phyloP scores from a whole-genome alignment of 1,140 invertebrate genomes.

The Homalodisca vitripennis region DNA sequence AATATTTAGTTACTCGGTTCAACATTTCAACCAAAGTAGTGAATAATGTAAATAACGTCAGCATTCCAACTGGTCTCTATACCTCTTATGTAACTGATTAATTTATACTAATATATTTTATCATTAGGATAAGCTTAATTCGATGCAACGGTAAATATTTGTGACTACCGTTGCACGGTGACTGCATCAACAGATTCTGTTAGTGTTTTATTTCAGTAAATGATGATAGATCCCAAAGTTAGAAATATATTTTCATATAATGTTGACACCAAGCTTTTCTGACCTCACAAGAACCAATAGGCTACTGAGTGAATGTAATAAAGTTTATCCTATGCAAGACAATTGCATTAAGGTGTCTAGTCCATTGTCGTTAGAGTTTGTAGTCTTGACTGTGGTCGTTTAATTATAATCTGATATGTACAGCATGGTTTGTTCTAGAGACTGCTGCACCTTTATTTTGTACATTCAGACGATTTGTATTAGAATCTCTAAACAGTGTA shows the following conservation, averaged over 20 bases:
- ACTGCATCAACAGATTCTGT: not conserved
- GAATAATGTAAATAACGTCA: not conserved
- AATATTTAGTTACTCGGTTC: not conserved
- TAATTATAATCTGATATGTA: not conserved
- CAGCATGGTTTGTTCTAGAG: not conserved
- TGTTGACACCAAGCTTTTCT: not conserved
- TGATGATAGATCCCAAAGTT: not conserved
- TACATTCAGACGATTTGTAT: not conserved
- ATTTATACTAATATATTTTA: not conserved
- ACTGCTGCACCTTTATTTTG: constrained; percentile 11
- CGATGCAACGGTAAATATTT: not conserved
- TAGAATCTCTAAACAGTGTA: not conserved
- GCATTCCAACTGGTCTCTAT: not conserved
- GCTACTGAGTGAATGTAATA: not conserved
- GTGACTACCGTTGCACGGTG: not conserved
- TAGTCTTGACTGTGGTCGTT: not conserved
- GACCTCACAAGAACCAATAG: not conserved
- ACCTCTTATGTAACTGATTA: not conserved
- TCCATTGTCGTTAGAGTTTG: not conserved
- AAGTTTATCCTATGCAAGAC: not conserved
- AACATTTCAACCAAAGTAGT: not conserved
- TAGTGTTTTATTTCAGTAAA: not conserved
- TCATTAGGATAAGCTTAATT: not conserved
- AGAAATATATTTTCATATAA: constrained; percentile 12
- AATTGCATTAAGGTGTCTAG: constrained; percentile 10